Conservation (phyloP, 2,797 vertebrate genomes). For the Echeneis naucrates region DNA sequence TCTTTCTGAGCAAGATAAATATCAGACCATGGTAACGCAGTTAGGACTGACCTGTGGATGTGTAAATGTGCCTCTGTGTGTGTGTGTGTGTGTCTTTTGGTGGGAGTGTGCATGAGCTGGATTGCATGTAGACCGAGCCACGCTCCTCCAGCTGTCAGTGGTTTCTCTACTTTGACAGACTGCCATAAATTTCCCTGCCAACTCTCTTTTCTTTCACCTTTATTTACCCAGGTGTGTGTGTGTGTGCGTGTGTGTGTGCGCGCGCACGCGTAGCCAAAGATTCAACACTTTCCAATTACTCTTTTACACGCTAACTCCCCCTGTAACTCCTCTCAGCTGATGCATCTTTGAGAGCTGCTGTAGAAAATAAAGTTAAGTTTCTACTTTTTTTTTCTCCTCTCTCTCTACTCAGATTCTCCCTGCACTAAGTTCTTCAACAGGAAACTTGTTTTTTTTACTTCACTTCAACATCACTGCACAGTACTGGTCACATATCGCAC, state of each 20-base stretch:
- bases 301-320: not conserved
- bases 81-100: not conserved
- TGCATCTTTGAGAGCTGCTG: not conserved
- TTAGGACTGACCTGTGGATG: constrained; percentile 18
- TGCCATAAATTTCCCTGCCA: constrained; percentile 32
- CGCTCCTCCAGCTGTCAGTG: constrained; percentile 62
- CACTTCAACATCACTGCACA: not conserved
- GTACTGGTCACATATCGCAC: not conserved
- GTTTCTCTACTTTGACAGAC: constrained; percentile 38
- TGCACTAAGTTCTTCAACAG: not conserved
- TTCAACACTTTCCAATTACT: not conserved
- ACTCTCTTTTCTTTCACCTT: constrained; percentile 36
- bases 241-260: constrained; percentile 23
- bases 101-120: constrained; percentile 15
- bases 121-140: constrained; percentile 25
- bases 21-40: not conserved
- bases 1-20: constrained; percentile 1
- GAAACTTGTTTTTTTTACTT: not conserved
- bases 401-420: not conserved
- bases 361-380: not conserved
- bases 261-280: constrained; percentile 18
- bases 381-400: not conserved
- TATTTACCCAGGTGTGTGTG: constrained; percentile 36
- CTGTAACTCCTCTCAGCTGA: not conserved
- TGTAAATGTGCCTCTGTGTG: constrained; percentile 14